Evolutionary conservation across 2,797 vertebrate genomes (phyloP).

Genomic region (Monodelphis domestica): DNA sequence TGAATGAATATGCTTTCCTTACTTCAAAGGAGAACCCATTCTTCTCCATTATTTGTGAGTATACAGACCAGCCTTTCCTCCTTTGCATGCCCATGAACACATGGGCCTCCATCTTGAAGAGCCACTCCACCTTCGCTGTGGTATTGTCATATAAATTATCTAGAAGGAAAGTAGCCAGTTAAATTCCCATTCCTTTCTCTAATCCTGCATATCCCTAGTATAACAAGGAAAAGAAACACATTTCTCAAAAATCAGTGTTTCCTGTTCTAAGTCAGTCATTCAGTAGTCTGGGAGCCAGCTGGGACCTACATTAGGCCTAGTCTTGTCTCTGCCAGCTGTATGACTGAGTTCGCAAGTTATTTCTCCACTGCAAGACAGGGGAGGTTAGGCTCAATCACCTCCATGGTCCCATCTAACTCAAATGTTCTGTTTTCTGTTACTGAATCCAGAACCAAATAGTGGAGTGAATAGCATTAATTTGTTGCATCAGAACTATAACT

Average conservation of each 20-base stretch:
- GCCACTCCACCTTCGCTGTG: slow-evolving; percentile 43
- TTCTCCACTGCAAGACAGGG: not conserved
- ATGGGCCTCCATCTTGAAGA: not conserved
- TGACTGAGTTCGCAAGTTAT: not conserved
- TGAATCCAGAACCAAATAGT: not conserved
- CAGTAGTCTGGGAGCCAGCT: not conserved
- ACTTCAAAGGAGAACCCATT: slow-evolving; percentile 52
- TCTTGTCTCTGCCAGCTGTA: not conserved
- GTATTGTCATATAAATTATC: slow-evolving; percentile 73
- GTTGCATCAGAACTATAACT: not conserved
- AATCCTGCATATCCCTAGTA: not conserved
- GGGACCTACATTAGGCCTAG: not conserved
- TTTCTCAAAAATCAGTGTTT: slow-evolving; percentile 25
- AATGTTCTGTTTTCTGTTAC: not conserved
- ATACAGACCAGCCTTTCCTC: not conserved
- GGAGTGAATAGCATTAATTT: not conserved
- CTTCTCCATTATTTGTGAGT: not conserved
- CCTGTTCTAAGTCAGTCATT: not conserved
- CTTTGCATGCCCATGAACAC: not conserved
- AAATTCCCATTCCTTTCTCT: slow-evolving; percentile 55
- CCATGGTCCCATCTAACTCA: not conserved
- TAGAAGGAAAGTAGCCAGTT: slow-evolving; percentile 77
- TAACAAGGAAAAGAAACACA: not conserved
- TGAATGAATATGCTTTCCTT: slow-evolving; percentile 43
- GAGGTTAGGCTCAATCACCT: not conserved